Evolutionary conservation across 2,888 invertebrate species (phyloP), one percentile per base, ranked within the genome.

Genomic region (Dione vanillae): DNA sequence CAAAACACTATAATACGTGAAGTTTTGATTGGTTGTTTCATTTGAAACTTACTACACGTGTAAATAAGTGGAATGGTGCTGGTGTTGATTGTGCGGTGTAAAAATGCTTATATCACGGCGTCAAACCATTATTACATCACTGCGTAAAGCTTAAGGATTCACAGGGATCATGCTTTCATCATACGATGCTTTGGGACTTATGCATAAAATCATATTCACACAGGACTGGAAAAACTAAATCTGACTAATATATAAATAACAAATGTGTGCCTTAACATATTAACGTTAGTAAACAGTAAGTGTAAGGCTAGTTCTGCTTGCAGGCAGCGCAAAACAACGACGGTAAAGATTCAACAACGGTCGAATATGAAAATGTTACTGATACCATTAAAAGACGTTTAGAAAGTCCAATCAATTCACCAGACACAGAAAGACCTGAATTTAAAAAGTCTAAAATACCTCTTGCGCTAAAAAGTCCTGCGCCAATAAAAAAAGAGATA

Each of bases 341-440:
- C 69, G 79, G 77, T 47, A 78, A 76, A 65, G 76, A 68, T 65
- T 75, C 73, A 70, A 76, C 67, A 65, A 68, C 69, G 61, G 80
- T 83, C 68, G 94, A 94, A 75, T 94, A 94, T 79, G 95, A 95
- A 85, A 94, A 94, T 77, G 94, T 95, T 19, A 95, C 95, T 68
- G 95, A 95, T 84, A 95, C 95, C 6, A 95, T 96, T 74, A 94
- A 95, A 78, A 92, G 95, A 69, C 90, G 94, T 19, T 85, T 94
- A 74, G 94, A 94, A 80, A 87, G 89, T 76, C 91, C 94, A 77
- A 86, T 81, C 51, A 81, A 85, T 70, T 83, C 91, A 49, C 92
- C 93, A 10, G 94, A 92, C 58, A 76, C 83, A 8, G 88, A 88
- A 49, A 85, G 80, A 67, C 87, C 88, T 0, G 90, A 89, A 58